These are phyloP conservation scores for Nemopilema nomurai DNA, from an alignment of 30 jellyfish, hydroid and myxozoan genomes.

Conservation along the genomic window DNA sequence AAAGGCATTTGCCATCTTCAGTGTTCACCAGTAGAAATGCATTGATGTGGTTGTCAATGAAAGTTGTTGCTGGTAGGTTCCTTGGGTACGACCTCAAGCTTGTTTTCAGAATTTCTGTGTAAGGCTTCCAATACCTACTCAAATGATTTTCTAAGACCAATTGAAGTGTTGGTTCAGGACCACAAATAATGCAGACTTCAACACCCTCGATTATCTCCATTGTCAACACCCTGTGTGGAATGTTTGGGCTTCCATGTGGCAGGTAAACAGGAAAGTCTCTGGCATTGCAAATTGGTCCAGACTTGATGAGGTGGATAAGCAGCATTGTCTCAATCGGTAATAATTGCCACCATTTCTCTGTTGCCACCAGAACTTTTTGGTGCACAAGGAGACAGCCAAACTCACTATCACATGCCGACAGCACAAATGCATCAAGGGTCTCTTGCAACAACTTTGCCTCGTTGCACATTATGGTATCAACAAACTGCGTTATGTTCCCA, in stretches of 20 bases:
- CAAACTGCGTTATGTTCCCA: slow-evolving; percentile 71
- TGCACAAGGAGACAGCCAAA: slow-evolving; percentile 84
- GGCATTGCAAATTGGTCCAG: slow-evolving; percentile 64
- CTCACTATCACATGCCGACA: slow-evolving; percentile 88
- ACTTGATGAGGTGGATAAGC: slow-evolving; percentile 44
- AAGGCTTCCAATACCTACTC: slow-evolving; percentile 82
- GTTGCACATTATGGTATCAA: slow-evolving; percentile 60
- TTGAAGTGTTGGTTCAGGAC: slow-evolving; percentile 90
- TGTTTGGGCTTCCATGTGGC: slow-evolving; percentile 94
- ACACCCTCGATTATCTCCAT: slow-evolving; percentile 76
- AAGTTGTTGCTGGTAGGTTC: slow-evolving; percentile 63
- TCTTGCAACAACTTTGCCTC: slow-evolving; percentile 62
- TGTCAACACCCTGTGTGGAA: slow-evolving; percentile 91
- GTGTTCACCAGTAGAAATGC: slow-evolving; percentile 75
- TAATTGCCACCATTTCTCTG: slow-evolving; percentile 98
- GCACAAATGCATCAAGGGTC: slow-evolving; percentile 64
- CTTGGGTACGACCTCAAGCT: slow-evolving; percentile 82
- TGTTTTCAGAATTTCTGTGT: slow-evolving; percentile 46
- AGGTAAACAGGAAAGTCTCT: slow-evolving; percentile 89
- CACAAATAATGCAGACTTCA: slow-evolving; percentile 86
- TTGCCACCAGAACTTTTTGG: slow-evolving; percentile 88
- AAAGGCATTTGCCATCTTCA: slow-evolving; percentile 80
- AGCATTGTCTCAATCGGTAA: slow-evolving; percentile 77
- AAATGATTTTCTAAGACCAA: slow-evolving; percentile 57
- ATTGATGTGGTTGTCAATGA: slow-evolving; percentile 62